Conservation (phyloP, 2,113 vertebrate species). For the Antechinus stuartii region DNA sequence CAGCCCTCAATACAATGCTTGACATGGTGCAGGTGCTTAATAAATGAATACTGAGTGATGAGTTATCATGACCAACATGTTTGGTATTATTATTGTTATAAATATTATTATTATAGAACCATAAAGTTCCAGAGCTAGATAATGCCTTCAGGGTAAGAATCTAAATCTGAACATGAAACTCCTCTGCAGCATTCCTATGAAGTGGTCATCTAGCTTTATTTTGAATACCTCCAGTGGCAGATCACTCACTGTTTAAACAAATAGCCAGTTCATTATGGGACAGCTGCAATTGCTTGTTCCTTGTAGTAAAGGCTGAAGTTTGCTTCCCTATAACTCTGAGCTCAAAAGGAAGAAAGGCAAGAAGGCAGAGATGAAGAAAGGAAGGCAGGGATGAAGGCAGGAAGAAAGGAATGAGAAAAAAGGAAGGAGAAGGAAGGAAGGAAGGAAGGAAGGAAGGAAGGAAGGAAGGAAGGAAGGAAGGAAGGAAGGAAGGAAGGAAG, state of each 20-base stretch:
- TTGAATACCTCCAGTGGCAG: background rate
- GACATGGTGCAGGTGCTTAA: background rate
- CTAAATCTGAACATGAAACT: background rate
- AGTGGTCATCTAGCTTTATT: background rate
- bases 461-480: too few species aligned
- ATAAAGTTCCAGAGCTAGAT: background rate
- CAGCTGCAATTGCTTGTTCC: background rate
- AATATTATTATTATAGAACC: background rate
- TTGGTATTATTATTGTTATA: background rate
- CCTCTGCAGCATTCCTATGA: background rate
- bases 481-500: too few species aligned
- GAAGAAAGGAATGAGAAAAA: too few species aligned
- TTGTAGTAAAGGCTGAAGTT: background rate
- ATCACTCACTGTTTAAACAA: background rate
- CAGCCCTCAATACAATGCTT: background rate
- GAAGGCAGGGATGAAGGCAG: too few species aligned
- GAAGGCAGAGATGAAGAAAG: too few species aligned
- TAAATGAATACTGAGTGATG: background rate
- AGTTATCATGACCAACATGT: background rate
- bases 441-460: too few species aligned
- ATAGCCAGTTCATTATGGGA: background rate
- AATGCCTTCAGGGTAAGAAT: background rate
- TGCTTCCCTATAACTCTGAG: too few species aligned
- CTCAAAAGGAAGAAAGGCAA: background rate
- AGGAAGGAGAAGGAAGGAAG: too few species aligned